Conservation (phyloP, 2,113 vertebrate genomes). For the Sigmodon hispidus region DNA sequence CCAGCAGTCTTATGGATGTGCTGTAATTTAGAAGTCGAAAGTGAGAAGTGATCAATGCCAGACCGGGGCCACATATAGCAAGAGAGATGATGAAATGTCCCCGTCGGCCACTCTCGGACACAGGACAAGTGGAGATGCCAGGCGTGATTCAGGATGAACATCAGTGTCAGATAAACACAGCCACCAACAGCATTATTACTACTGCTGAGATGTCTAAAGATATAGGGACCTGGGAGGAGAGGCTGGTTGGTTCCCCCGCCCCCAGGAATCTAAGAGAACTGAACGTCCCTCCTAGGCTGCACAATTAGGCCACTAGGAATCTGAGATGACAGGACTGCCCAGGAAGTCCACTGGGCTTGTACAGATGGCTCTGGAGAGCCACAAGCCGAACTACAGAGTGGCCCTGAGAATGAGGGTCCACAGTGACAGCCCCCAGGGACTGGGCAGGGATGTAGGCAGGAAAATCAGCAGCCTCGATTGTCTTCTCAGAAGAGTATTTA, state of each 20-base stretch:
- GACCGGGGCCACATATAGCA: neutral
- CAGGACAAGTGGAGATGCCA: rapidly evolving
- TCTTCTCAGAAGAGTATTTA: neutral
- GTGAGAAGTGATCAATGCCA: rapidly evolving
- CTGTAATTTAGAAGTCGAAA: neutral
- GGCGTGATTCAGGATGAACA: neutral
- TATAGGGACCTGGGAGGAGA: neutral
- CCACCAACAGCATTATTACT: rapidly evolving
- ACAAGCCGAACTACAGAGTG: neutral
- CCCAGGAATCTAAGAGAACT: neutral
- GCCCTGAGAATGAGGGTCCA: neutral
- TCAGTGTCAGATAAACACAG: neutral
- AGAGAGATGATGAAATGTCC: neutral
- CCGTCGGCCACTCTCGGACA: rapidly evolving
- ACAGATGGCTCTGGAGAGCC: neutral
- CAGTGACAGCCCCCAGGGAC: neutral
- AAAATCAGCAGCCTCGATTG: neutral
- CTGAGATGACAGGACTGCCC: neutral
- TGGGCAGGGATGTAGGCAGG: rapidly evolving
- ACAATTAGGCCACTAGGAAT: constrained; percentile 41
- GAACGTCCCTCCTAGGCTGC: neutral
- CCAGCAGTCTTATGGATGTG: neutral
- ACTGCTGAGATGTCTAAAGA: neutral
- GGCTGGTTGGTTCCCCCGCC: too few species aligned
- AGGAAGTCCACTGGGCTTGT: neutral